Percentiles rank a stretch among this genome's conserved stretches.
Conservation (phyloP, 2,797 vertebrate species). For the Takifugu ocellatus region DNA sequence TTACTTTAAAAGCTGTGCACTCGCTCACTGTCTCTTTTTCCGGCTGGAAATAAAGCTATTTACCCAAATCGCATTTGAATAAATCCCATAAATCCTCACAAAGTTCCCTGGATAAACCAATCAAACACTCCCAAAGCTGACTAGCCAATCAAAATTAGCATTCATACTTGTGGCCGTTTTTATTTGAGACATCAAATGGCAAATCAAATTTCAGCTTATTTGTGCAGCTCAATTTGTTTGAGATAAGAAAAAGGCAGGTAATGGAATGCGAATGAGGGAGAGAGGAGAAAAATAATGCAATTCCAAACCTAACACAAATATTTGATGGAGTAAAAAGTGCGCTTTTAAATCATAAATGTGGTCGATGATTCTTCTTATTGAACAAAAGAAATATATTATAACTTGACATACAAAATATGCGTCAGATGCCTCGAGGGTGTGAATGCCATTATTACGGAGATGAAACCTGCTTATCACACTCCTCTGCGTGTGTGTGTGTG, state of each 20-base stretch:
- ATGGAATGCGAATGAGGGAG: constrained; percentile 41
- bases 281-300: constrained; percentile 41
- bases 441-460: constrained; percentile 29
- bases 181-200: constrained; percentile 56
- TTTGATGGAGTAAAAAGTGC: constrained; percentile 42
- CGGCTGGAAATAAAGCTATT: constrained; percentile 61
- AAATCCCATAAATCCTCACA: constrained; percentile 70
- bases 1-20: constrained; percentile 69
- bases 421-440: constrained; percentile 25
- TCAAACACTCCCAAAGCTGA: constrained; percentile 49
- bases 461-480: constrained; percentile 40
- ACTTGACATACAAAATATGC: constrained; percentile 33
- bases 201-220: constrained; percentile 61
- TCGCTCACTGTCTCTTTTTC: constrained; percentile 50
- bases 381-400: constrained; percentile 41
- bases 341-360: constrained; percentile 45
- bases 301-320: constrained; percentile 53
- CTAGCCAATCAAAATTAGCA: constrained; percentile 65
- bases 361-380: constrained; percentile 50
- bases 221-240: constrained; percentile 56
- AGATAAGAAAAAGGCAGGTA: constrained; percentile 60
- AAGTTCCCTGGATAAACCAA: constrained; percentile 67
- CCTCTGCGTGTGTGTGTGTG: constrained; percentile 3
- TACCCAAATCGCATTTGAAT: constrained; percentile 70
- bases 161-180: constrained; percentile 37